These are phyloP conservation scores for Schizopygopsis pylzovi DNA, from an alignment of 2,797 vertebrate genomes.

Conservation along the genomic window DNA sequence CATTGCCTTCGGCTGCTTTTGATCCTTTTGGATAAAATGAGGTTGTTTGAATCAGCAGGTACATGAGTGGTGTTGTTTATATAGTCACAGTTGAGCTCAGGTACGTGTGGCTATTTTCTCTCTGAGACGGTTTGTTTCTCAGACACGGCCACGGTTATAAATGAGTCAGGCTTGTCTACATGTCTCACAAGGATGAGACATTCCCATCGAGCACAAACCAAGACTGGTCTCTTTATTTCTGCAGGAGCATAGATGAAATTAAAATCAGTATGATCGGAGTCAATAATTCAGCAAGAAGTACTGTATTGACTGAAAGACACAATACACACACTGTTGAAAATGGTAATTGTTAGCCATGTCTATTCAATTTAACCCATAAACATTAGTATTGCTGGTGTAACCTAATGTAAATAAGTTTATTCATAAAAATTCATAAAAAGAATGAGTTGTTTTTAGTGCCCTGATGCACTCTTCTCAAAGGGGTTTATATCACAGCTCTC, in stretches of 20 bases:
- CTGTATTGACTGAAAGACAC: neutral
- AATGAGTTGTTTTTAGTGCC: neutral
- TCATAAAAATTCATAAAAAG: too few species aligned
- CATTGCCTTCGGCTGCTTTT: conserved; percentile 28
- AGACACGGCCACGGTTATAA: neutral
- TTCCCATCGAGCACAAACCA: neutral
- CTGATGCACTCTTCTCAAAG: neutral
- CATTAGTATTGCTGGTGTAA: neutral
- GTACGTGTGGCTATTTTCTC: neutral
- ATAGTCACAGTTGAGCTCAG: neutral
- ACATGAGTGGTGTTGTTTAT: neutral
- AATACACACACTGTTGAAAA: neutral
- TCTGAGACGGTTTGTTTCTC: neutral
- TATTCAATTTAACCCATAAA: neutral
- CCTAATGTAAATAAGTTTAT: neutral
- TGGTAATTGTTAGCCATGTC: neutral
- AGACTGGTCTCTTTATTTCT: too few species aligned
- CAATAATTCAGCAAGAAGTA: neutral
- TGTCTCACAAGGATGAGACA: neutral
- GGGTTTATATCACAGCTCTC: neutral
- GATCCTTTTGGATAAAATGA: neutral
- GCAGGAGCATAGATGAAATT: neutral
- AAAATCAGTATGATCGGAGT: neutral
- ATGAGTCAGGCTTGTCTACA: neutral
- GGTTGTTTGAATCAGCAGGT: neutral